phyloP scores from a whole-genome alignment of 2,113 vertebrate genomes.

The Psittacula cyanocephala region DNA sequence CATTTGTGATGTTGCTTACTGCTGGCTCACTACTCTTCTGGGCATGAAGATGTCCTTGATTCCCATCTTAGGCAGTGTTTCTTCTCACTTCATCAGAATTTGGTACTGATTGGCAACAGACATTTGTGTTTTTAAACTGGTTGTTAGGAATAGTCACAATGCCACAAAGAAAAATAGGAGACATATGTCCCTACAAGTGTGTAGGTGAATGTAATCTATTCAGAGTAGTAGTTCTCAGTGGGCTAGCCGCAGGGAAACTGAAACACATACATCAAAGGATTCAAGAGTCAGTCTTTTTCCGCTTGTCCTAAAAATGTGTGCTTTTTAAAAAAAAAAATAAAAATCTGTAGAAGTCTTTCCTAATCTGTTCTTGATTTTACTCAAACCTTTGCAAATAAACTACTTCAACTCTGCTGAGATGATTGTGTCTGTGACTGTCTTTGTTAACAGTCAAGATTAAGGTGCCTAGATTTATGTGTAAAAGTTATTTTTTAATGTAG shows the following conservation, averaged over 20 bases:
- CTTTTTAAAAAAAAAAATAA: not conserved
- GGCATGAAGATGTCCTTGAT: conserved; percentile 71
- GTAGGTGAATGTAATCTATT: conserved; percentile 40
- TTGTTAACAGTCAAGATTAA: conserved; percentile 18
- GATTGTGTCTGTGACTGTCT: not conserved
- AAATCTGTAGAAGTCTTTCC: not conserved
- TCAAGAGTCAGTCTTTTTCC: conserved; percentile 42
- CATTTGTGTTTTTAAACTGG: conserved; percentile 72
- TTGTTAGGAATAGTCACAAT: conserved; percentile 74
- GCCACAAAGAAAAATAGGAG: conserved; percentile 79
- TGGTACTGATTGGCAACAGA: conserved; percentile 77
- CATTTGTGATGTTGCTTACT: conserved; percentile 49
- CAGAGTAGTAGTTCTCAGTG: conserved; percentile 30
- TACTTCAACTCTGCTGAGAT: not conserved
- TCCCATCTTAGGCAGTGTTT: conserved; percentile 71
- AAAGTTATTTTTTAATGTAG: conserved; percentile 46
- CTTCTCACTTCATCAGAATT: conserved; percentile 76
- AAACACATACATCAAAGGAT: not conserved
- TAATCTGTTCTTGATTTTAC: not conserved
- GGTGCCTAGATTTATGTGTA: conserved; percentile 9
- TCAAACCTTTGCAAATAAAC: conserved; percentile 12
- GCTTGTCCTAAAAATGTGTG: conserved; percentile 15
- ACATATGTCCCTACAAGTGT: conserved; percentile 73
- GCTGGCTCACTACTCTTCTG: conserved; percentile 42
- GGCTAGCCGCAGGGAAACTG: conserved; percentile 44